Evolutionary conservation across 2,888 invertebrate genomes (phyloP), one percentile per base, ranked within the genome.

Genomic region (Mythimna vitellina): DNA sequence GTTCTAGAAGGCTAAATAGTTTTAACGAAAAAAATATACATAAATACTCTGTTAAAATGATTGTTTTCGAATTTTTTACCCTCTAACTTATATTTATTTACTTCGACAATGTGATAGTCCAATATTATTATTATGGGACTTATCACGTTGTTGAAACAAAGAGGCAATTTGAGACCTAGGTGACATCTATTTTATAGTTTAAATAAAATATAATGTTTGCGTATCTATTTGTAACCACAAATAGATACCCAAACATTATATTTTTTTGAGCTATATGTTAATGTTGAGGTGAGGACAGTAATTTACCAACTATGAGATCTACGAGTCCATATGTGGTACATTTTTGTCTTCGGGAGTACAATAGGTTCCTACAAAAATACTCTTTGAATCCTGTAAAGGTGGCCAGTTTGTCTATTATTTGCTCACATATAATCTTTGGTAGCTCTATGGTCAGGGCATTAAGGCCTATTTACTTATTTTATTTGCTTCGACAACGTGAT

Each of bases 1-100:
- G 92, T 93, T 93, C 91, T 90, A 73, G 93, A 92, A 93, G 94
- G 90, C 92, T 92, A 92, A 90, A 89, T 92, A 90, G 87, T 82
- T 89, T 86, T 89, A 91, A 88, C 79, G 54, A 70, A 76, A 79
- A 76, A 87, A 90, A 89, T 89, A 89, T 91, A 92, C 81, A 76
- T 92, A 90, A 93, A 90, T 93, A 91, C 89, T 90, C 90, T 91
- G 89, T 90, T 90, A 85, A 77, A 73, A 79, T 81, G 2, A 5
- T 80, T 60, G 81, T 69, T 64, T 85, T 87, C 69, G 57, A 51
- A 74, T 84, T 76, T 22, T 10, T 14, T 35, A n/a, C 12, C 54
- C 42, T 49, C 6, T 49, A 49, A 17, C 14, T 20, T 5, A 14
- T 17, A 14, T 17, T 46, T 17, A 17, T 46, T 46, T 17, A 1